A percentile compares a stretch with the other conserved stretches of the same genome.
These are phyloP conservation scores for Oenanthe oenanthe DNA, from an alignment of 2,113 vertebrate species.

Conservation along the genomic window DNA sequence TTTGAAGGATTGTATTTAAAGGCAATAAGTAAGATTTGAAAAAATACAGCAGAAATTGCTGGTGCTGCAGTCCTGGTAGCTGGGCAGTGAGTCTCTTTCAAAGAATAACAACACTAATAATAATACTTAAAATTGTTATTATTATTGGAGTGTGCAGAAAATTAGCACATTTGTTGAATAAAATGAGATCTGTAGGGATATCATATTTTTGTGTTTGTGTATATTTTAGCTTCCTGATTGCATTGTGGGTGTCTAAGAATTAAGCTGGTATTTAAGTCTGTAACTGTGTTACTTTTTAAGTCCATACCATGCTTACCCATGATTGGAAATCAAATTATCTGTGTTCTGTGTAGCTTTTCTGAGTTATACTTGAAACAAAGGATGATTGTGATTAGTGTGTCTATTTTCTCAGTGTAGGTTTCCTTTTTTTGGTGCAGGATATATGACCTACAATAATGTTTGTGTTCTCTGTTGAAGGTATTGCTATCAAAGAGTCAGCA, in stretches of 20 bases:
- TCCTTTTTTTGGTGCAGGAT: neutral
- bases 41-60: neutral
- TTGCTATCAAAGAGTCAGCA: constrained; percentile 97
- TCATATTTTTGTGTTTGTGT: neutral
- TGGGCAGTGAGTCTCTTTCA: neutral
- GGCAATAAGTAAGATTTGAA: neutral
- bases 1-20: neutral
- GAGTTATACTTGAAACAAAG: neutral
- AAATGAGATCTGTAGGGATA: neutral
- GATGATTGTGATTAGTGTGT: neutral
- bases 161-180: neutral
- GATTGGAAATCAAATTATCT: neutral
- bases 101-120: neutral
- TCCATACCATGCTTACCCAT: neutral
- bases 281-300: neutral
- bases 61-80: neutral
- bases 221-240: neutral
- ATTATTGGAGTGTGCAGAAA: neutral
- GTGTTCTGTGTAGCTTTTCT: neutral
- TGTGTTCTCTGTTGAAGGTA: constrained; percentile 81
- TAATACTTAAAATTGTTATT: neutral
- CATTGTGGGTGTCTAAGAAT: neutral
- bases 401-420: neutral
- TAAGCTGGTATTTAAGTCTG: neutral
- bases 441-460: neutral